Evolutionary conservation across 2,888 invertebrate genomes (phyloP).

Genomic region (Lumbricus terrestris): DNA sequence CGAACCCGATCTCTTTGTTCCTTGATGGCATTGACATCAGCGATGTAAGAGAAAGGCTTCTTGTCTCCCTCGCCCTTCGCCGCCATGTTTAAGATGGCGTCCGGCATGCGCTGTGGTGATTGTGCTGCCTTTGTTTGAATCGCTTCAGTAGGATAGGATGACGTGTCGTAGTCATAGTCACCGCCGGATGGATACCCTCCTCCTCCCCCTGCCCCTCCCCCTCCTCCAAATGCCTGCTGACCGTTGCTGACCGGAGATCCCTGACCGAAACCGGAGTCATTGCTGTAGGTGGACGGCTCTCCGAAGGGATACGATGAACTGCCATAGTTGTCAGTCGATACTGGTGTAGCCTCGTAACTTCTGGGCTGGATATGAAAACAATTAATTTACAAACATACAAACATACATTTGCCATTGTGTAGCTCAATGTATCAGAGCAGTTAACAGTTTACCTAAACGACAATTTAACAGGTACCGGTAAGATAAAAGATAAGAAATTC

Average conservation of each 20-base stretch:
- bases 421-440: not conserved
- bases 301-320: slow-evolving; percentile 9
- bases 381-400: no score
- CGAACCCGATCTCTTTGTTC: slow-evolving; percentile 41
- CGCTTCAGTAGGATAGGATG: not conserved
- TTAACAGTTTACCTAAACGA: not conserved
- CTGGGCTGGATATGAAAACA: not conserved
- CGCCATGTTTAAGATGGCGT: slow-evolving; percentile 43
- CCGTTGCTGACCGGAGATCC: slow-evolving; percentile 5
- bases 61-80: slow-evolving; percentile 39
- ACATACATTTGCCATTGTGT: not conserved
- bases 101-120: slow-evolving; percentile 35
- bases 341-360: not conserved
- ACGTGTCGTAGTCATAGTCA: not conserved
- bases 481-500: not conserved
- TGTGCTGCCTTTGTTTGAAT: not conserved
- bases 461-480: no score
- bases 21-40: slow-evolving; percentile 39
- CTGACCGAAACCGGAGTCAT: slow-evolving; percentile 14
- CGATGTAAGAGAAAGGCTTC: slow-evolving; percentile 41
- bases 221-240: not conserved
- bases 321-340: not conserved
- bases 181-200: not conserved
- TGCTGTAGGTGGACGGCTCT: not conserved
- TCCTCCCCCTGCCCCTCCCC: no score